Conservation (phyloP, 2,797 vertebrate species). For the Pangasius sanitwongsei region DNA sequence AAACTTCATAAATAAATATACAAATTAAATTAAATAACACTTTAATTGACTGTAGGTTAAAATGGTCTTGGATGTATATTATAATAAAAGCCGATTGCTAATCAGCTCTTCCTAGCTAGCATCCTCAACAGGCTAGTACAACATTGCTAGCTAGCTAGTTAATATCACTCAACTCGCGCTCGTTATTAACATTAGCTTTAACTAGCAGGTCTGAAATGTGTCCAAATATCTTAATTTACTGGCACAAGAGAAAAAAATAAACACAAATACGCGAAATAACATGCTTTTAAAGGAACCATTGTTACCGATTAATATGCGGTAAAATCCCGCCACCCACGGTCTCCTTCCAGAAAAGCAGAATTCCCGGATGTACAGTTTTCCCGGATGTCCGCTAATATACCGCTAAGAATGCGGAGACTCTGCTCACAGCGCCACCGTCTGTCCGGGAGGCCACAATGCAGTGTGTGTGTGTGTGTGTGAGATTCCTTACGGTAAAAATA, state of each 20-base stretch:
- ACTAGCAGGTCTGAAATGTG: background rate
- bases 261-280: background rate
- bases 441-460: constrained; percentile 1
- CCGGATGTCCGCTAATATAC: constrained; percentile 25
- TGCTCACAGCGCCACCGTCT: constrained; percentile 23
- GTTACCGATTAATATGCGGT: background rate
- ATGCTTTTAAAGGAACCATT: background rate
- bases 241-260: background rate
- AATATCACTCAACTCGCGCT: background rate
- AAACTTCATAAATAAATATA: background rate
- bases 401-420: too few relatives aligned
- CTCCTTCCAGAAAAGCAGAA: background rate
- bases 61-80: background rate
- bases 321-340: constrained; percentile 44
- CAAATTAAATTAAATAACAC: background rate
- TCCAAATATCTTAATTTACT: background rate
- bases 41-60: background rate
- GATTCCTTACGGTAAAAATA: background rate
- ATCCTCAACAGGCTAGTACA: background rate
- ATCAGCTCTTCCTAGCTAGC: background rate
- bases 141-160: background rate
- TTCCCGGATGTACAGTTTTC: constrained; percentile 32
- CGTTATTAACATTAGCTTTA: background rate
- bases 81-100: background rate
- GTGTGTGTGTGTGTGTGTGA: constrained; percentile 1